phyloP scores from a whole-genome alignment of 2,113 vertebrate genomes.

The Casuarius casuarius region DNA sequence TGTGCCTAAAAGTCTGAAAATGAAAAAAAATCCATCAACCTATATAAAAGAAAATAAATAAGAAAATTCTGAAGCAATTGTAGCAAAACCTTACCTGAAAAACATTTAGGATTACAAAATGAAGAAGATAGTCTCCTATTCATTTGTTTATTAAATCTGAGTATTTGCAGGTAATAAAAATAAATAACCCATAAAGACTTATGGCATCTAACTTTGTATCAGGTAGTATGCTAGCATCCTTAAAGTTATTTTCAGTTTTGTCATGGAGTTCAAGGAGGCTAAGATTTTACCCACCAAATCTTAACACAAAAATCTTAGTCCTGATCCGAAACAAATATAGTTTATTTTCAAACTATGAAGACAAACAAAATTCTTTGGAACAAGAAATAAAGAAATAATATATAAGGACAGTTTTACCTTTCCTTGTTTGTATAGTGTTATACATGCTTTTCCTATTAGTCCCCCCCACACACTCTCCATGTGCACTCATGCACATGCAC shows the following conservation, averaged over 20 bases:
- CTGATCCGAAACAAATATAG: not conserved
- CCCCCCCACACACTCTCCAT: not conserved
- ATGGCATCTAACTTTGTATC: not conserved
- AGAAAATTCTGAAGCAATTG: not conserved
- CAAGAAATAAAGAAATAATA: not conserved
- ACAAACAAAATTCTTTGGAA: not conserved
- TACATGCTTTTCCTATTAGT: not conserved
- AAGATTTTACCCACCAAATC: not conserved
- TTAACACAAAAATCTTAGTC: not conserved
- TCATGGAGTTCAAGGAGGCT: not conserved
- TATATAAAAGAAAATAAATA: not conserved
- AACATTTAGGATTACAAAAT: not conserved
- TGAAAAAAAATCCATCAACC: not conserved
- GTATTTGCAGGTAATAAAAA: not conserved
- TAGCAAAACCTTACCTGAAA: not conserved
- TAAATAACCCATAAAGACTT: not conserved
- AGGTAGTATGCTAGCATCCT: not conserved
- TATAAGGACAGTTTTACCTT: not conserved
- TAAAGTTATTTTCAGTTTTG: not conserved
- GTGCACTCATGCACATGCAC: not conserved
- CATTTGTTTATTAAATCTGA: not conserved
- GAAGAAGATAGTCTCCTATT: not conserved
- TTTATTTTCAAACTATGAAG: not conserved
- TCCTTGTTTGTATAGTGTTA: not conserved
- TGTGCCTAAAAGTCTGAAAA: not conserved